Percentiles rank a stretch among this genome's conserved stretches.
Evolutionary conservation across 1,140 invertebrate genomes (phyloP).

Genomic region (Stratiolaelaps scimitus): DNA sequence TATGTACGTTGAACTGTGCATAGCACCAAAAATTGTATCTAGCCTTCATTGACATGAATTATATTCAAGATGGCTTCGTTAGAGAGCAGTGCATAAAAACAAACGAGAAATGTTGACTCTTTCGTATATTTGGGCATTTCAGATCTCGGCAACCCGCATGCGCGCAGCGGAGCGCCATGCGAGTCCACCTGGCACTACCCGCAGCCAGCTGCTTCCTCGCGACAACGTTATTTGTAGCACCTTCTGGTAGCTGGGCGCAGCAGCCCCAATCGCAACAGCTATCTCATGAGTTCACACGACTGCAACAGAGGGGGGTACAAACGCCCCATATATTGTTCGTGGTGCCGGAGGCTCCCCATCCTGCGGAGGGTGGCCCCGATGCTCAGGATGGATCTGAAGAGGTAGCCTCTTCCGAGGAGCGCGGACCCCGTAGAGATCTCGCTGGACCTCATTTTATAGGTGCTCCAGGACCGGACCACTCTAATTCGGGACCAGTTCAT

Average conservation of each 20-base stretch:
- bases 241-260: neutral
- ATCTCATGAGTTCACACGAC: slow-evolving; percentile 9
- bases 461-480: too few relatives aligned
- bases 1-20: too few relatives aligned
- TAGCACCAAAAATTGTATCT: too few relatives aligned
- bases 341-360: slow-evolving; percentile 9
- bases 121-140: neutral
- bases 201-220: too few relatives aligned
- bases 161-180: neutral
- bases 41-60: too few relatives aligned
- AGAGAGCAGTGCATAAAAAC: too few relatives aligned
- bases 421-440: neutral
- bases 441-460: too few relatives aligned
- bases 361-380: slow-evolving; percentile 6
- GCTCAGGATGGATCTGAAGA: slow-evolving; percentile 3
- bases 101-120: too few relatives aligned
- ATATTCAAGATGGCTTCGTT: too few relatives aligned
- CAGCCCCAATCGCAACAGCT: neutral
- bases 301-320: slow-evolving; percentile 2
- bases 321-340: slow-evolving; percentile 24
- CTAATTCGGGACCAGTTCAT: too few relatives aligned
- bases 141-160: slow-evolving; percentile 17
- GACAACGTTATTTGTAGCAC: neutral
- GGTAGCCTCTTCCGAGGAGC: slow-evolving; percentile 10
- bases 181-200: slow-evolving; percentile 1